A percentile compares a stretch with the other conserved stretches of the same genome.
Evolutionary conservation across 1,140 invertebrate species (phyloP).

Genomic region (Plectrocnemia conspersa): DNA sequence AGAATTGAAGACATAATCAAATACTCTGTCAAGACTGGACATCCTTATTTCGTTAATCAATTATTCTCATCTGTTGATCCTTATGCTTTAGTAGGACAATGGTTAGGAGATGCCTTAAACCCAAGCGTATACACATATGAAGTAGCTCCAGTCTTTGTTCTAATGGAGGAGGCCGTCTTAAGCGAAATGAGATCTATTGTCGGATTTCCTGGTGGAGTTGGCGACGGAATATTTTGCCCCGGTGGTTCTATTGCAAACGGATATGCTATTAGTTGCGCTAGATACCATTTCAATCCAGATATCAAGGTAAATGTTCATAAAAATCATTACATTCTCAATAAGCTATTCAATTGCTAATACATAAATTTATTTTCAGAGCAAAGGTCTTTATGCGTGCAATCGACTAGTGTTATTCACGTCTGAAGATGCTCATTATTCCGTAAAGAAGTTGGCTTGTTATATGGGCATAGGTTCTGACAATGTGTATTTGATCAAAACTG

Average conservation of each 20-base stretch:
- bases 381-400: constrained; percentile 62
- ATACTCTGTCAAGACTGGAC: constrained; percentile 82
- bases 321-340: neutral
- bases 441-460: constrained; percentile 77
- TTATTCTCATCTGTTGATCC: constrained; percentile 82
- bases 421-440: constrained; percentile 91
- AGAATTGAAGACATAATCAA: constrained; percentile 63
- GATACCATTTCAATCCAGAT: constrained; percentile 71
- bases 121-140: constrained; percentile 87
- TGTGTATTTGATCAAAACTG: constrained; percentile 67
- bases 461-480: constrained; percentile 76
- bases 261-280: constrained; percentile 87
- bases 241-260: constrained; percentile 94
- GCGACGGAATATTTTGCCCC: constrained; percentile 90
- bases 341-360: neutral
- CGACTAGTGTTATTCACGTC: constrained; percentile 77
- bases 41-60: constrained; percentile 84
- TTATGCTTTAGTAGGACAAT: constrained; percentile 78
- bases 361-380: constrained; percentile 52
- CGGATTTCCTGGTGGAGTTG: constrained; percentile 73
- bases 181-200: constrained; percentile 79
- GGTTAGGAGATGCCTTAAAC: constrained; percentile 81
- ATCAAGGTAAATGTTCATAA: constrained; percentile 59
- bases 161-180: constrained; percentile 81
- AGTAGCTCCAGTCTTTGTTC: constrained; percentile 82